Percentiles rank a stretch among this genome's conserved stretches.
These are phyloP conservation scores for Micrasema minimum DNA, from an alignment of 1,140 invertebrate species.

Conservation along the genomic window DNA sequence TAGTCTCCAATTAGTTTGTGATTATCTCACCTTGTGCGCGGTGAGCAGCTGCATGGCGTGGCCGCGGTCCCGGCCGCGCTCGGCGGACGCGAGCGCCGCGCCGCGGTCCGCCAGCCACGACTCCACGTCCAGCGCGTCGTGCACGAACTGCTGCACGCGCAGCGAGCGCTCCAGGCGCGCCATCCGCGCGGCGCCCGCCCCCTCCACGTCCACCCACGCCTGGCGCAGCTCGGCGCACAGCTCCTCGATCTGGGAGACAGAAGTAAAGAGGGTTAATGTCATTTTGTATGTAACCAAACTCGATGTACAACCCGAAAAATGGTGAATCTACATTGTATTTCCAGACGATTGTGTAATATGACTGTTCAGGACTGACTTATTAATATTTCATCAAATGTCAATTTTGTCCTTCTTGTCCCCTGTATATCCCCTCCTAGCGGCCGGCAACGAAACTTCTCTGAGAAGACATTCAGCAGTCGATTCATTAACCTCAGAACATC, in stretches of 20 bases:
- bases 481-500: too few relatives aligned
- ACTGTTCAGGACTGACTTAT: too few relatives aligned
- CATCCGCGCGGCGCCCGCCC: conserved; percentile 76
- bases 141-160: conserved; percentile 89
- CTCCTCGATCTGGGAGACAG: conserved; percentile 67
- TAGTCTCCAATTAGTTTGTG: too few relatives aligned
- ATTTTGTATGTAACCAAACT: background rate
- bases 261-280: background rate
- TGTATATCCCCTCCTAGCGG: too few relatives aligned
- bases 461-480: too few relatives aligned
- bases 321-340: too few relatives aligned
- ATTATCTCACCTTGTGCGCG: conserved; percentile 90
- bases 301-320: too few relatives aligned
- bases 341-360: too few relatives aligned
- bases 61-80: conserved; percentile 89
- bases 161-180: conserved; percentile 86
- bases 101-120: conserved; percentile 91
- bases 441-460: too few relatives aligned
- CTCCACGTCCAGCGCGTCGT: conserved; percentile 92
- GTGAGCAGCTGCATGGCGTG: conserved; percentile 90
- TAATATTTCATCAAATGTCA: too few relatives aligned
- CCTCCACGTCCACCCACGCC: conserved; percentile 77
- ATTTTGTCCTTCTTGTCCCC: too few relatives aligned
- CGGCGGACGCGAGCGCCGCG: conserved; percentile 81
- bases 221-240: conserved; percentile 73